Evolutionary conservation across 2,888 invertebrate species (phyloP), one percentile per base, ranked within the genome.

Genomic region (Hypolimnas misippus): DNA sequence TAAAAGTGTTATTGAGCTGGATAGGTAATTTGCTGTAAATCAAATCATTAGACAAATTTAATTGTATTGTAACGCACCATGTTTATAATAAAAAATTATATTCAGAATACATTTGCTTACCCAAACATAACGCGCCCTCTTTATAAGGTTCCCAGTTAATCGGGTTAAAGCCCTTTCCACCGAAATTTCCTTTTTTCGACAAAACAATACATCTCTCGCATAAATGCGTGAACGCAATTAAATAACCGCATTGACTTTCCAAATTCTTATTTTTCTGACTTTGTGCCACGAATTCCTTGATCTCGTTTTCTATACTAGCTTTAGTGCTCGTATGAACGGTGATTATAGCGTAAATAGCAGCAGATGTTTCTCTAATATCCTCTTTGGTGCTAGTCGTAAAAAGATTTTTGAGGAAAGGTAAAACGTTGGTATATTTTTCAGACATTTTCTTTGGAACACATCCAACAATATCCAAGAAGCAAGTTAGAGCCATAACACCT

Each of bases 401-500:
- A 1, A 95, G 84, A 63, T 93, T 93, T 73, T 93, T 88, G 1
- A 96, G 79, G 93, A 96, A 96, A 4, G 93, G 92, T 12, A 95
- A 76, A 16, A 96, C 93, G 33, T 90, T 93, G 1, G 93, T 86
- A 78, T 96, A 94, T 67, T 94, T 93, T 33, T 93, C 77, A 0
- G 95, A 93, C 75, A 97, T 93, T 60, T 94, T 86, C 19, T 95
- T 93, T 0, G 97, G 96, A 8, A 96, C 94, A 64, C 96, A 96
- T 42, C 97, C 97, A n/a, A 97, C 92, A 19, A 97, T 92, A 86
- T 98, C 98, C 70, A 97, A 90, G 76, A 98, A 93, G 72, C 96
- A 97, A 59, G 95, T 94, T 56, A 98, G 82, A 0, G 95, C 90
- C 84, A 94, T 93, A 49, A 93, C 79, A 74, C 93, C 95, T 95